These are phyloP conservation scores for Caenorhabditis sp. DNA, from an alignment of 2,888 invertebrate genomes.

Conservation along the genomic window DNA sequence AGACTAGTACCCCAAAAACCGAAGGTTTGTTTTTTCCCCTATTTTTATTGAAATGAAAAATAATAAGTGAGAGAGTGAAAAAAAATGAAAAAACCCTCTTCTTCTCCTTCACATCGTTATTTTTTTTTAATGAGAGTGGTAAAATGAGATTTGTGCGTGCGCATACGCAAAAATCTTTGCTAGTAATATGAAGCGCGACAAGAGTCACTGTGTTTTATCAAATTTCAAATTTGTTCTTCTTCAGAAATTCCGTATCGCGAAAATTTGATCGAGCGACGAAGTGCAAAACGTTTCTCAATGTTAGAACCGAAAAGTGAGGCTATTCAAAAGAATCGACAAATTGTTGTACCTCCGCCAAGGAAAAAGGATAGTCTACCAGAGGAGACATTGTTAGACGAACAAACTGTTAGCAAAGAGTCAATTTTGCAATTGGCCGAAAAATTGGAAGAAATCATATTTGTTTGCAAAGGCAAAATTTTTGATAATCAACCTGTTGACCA, in stretches of 20 bases:
- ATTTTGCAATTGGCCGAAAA: background rate
- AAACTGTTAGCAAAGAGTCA: conserved; percentile 25
- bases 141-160: conserved; percentile 8
- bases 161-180: background rate
- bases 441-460: background rate
- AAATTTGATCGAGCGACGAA: conserved; percentile 23
- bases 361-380: conserved; percentile 16
- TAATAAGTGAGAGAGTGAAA: too few species aligned
- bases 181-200: conserved; percentile 7
- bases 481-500: background rate
- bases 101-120: conserved; percentile 12
- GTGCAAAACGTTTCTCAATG: conserved; percentile 33
- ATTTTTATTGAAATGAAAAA: background rate
- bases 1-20: conserved; percentile 8
- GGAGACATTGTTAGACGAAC: conserved; percentile 24
- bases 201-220: background rate
- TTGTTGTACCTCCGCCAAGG: conserved; percentile 26
- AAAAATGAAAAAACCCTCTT: background rate
- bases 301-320: conserved; percentile 21
- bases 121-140: too few species aligned
- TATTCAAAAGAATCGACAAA: conserved; percentile 11
- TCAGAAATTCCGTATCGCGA: conserved; percentile 35
- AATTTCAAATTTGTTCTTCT: conserved; percentile 4
- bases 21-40: conserved; percentile 23
- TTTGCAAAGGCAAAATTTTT: background rate